Conservation (phyloP, 2,113 vertebrate species). For the Corydoras sp. region DNA sequence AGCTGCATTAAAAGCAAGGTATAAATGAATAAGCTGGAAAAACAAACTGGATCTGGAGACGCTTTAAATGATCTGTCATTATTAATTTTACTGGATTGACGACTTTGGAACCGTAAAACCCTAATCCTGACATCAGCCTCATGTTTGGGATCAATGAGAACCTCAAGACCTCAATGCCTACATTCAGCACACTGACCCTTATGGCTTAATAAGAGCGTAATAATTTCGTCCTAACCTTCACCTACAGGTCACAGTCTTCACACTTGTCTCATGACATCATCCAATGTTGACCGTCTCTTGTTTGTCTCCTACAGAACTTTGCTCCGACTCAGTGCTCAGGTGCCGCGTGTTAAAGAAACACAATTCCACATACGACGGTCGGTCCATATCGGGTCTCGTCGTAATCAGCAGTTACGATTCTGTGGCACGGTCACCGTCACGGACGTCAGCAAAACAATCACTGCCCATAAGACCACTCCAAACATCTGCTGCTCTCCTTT, state of each 20-base stretch:
- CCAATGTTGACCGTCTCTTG: background rate
- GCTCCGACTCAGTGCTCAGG: constrained; percentile 36
- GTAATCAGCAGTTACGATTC: constrained; percentile 56
- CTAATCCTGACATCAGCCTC: too few relatives aligned
- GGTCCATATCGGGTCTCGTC: background rate
- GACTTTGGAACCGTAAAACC: too few relatives aligned
- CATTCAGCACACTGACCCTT: too few relatives aligned
- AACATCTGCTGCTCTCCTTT: constrained; percentile 12
- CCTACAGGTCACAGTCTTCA: background rate
- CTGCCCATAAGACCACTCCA: constrained; percentile 10
- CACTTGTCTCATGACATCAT: background rate
- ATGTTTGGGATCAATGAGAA: too few relatives aligned
- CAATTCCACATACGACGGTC: background rate
- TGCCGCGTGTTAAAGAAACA: background rate
- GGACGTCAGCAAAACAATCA: constrained; percentile 47
- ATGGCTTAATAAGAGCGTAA: too few relatives aligned
- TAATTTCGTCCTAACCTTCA: too few relatives aligned
- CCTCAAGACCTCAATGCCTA: too few relatives aligned
- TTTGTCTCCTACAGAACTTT: constrained; percentile 1
- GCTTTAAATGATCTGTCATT: too few relatives aligned
- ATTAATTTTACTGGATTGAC: too few relatives aligned
- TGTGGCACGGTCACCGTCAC: constrained; percentile 50
- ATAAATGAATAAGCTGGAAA: too few relatives aligned
- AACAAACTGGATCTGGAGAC: too few relatives aligned
- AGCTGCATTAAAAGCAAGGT: too few relatives aligned